Evolutionary conservation across 2,797 vertebrate genomes (phyloP), one percentile per base, ranked within the genome.

Genomic region (Rhynchonycteris naso): DNA sequence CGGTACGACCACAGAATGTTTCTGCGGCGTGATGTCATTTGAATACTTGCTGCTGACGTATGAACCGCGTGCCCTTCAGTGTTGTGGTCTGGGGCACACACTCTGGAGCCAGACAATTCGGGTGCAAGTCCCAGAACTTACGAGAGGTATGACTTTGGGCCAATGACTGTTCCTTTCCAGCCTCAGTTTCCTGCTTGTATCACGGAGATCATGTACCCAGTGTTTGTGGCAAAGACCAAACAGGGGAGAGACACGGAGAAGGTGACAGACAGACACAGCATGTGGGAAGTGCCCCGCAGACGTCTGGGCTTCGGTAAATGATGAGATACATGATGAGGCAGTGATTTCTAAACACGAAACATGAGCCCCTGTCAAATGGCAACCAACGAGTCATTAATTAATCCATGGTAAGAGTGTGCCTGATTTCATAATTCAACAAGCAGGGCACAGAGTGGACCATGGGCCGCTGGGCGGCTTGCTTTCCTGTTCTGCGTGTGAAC

Each of bases 211-310:
- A 7, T 8, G 12, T 24, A 1, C 13, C 28, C 4, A 22, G 19
- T 10, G 5, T 43, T 5, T 14, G n/a, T 54, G 69, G 69, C 3
- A 19, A 61, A 30, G 43, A 33, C 0, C n/a, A 16, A 24, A 22
- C 61, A 71, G 22, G 47, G 4, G 22, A 15, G 7, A 33, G 61
- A 68, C 16, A 4, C 0, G 54, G 52, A 56, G 43, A 43, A 7
- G 43, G 43, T 43, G 43, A 43, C 43, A 1, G 43, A 43, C 43
- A 1, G 43, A 43, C 43, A 43, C 43, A 43, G 38, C 15, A 22
- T 26, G 2, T 3, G 59, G 6, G 18, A 21, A 33, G 54, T 8
- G 7, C 6, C n/a, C 72, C 72, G 2, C 0, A 43, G 1, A 21
- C 3, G 43, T 12, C 38, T 43, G 38, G 28, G 72, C 2, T 52